Conservation (phyloP, 2,797 vertebrate species). For the Synaphobranchus kaupii region DNA sequence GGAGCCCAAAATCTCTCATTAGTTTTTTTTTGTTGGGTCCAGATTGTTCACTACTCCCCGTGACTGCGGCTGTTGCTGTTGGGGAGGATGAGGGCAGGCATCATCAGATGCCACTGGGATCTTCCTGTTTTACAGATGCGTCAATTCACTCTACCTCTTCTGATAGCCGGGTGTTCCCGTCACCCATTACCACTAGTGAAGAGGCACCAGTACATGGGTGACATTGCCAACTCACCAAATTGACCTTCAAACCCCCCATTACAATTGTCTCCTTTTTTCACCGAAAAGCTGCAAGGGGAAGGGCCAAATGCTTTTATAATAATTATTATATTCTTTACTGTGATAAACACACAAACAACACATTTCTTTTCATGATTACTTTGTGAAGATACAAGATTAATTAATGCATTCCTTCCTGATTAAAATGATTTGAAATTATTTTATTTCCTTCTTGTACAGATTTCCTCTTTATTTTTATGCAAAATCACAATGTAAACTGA, state of each 20-base stretch:
- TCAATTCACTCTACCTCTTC: background rate
- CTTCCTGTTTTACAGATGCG: background rate
- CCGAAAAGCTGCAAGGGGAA: background rate
- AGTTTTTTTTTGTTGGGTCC: background rate
- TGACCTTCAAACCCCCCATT: too few relatives aligned
- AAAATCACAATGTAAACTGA: background rate
- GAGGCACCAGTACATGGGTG: too few relatives aligned
- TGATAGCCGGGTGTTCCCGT: background rate
- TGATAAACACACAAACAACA: too few relatives aligned
- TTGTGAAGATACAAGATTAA: background rate
- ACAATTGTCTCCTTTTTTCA: too few relatives aligned
- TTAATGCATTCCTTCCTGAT: too few relatives aligned
- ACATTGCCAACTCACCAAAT: too few relatives aligned
- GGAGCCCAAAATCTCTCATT: conserved; percentile 62
- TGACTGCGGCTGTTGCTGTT: background rate
- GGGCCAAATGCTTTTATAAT: background rate
- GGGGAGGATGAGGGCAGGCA: too few relatives aligned
- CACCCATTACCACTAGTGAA: background rate
- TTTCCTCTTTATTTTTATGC: too few relatives aligned
- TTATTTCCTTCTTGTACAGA: background rate
- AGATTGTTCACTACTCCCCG: too few relatives aligned
- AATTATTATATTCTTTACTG: too few relatives aligned
- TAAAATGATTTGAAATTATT: background rate
- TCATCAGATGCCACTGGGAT: too few relatives aligned
- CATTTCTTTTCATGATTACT: background rate